A percentile compares a stretch with the other conserved stretches of the same genome.
These are phyloP conservation scores for Holothuria leucospilota DNA, from an alignment of 53 echinoderm and acorn worm genomes.

Conservation along the genomic window DNA sequence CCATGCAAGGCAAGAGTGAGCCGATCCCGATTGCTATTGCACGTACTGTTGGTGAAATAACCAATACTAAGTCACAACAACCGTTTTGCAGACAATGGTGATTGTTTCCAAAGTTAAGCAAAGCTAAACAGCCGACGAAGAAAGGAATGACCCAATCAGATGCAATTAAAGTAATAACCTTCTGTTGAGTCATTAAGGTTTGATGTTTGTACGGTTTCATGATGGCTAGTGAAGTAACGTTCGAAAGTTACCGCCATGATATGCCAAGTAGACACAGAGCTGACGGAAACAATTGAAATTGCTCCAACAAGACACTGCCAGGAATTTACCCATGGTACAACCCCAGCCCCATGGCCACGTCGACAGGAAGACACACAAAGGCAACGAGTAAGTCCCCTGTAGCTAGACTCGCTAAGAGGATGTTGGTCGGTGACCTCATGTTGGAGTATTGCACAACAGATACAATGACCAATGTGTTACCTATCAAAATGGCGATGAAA, in stretches of 20 bases:
- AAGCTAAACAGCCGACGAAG: neutral
- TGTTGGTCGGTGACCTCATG: slow-evolving; percentile 62
- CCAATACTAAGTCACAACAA: slow-evolving; percentile 18
- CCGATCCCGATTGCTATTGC: neutral
- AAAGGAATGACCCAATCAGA: slow-evolving; percentile 35
- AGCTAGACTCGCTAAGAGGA: slow-evolving; percentile 73
- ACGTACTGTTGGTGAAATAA: neutral
- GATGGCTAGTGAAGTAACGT: slow-evolving; percentile 72
- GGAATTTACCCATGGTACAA: slow-evolving; percentile 47
- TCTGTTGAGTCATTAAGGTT: slow-evolving; percentile 44
- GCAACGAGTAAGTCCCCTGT: slow-evolving; percentile 67
- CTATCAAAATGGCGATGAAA: slow-evolving; percentile 41
- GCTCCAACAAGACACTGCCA: slow-evolving; percentile 60
- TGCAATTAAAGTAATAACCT: slow-evolving; percentile 40
- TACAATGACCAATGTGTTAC: slow-evolving; percentile 61
- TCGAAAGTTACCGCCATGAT: slow-evolving; percentile 72
- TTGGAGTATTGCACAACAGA: slow-evolving; percentile 52
- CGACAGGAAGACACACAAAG: slow-evolving; percentile 62
- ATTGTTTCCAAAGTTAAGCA: slow-evolving; percentile 52
- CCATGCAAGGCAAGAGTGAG: slow-evolving; percentile 8
- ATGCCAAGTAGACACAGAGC: slow-evolving; percentile 62
- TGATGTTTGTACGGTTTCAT: slow-evolving; percentile 66
- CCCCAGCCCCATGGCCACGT: slow-evolving; percentile 53
- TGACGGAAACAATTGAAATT: slow-evolving; percentile 45
- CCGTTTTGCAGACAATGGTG: neutral